These are phyloP conservation scores for Momotus momota DNA, from an alignment of 2,797 vertebrate species.

Conservation along the genomic window DNA sequence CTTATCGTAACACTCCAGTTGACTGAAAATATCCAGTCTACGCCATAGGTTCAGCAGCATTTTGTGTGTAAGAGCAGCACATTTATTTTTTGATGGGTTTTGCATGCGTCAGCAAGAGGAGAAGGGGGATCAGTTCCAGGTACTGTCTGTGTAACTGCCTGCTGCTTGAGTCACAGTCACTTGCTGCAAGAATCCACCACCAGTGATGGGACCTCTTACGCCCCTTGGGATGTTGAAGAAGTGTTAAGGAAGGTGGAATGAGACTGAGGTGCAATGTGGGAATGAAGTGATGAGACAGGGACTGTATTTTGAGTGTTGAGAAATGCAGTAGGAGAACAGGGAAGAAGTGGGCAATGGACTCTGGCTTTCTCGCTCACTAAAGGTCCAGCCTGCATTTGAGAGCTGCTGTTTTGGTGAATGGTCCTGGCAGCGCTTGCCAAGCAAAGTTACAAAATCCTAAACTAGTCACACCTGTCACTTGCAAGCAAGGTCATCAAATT, in stretches of 20 bases:
- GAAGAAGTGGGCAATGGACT: background rate
- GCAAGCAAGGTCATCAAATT: background rate
- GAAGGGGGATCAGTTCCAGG: background rate
- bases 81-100: background rate
- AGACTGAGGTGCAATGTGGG: background rate
- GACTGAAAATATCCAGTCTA: background rate
- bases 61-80: background rate
- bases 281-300: background rate
- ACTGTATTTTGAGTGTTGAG: background rate
- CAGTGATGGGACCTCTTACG: background rate
- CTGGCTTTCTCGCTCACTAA: background rate
- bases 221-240: background rate
- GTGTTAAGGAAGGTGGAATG: background rate
- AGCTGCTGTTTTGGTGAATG: background rate
- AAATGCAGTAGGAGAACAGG: background rate
- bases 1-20: background rate
- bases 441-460: background rate
- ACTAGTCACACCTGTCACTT: background rate
- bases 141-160: background rate
- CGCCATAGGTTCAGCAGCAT: background rate
- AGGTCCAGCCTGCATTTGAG: background rate
- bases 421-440: background rate
- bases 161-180: background rate
- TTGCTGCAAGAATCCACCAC: background rate
- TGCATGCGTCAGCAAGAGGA: background rate